Evolutionary conservation across 2,888 invertebrate species (phyloP), one percentile per base, ranked within the genome.

Genomic region (Salpingus planirostris): DNA sequence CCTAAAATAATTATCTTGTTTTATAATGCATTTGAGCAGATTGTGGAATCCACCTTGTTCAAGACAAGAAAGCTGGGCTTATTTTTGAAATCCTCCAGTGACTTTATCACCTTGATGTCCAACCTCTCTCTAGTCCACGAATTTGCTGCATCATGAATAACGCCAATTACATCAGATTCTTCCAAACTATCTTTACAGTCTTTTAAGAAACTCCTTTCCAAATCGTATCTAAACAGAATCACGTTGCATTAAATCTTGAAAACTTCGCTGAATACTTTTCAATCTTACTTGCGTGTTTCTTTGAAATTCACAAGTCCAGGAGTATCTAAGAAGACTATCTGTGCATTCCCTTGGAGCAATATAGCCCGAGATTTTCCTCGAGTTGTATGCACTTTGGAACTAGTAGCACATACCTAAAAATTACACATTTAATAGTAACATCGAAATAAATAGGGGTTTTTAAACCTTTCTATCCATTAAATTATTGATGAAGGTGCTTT

Each of bases 331-430:
- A 96, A 87, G 18, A 93, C 76, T 21, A 97, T 73, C 66, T 97
- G 97, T 1, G 85, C 81, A 38, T 84, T 70, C n/a, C 74, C 76
- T 40, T 78, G 68, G 22, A 76, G 80, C 48, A 75, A 76, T 49
- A 92, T 74, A 2, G 86, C 90, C 49, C 75, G 69, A 2, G 79
- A 74, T 43, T 79, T 73, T 41, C 70, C 71, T 40, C 84, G 74
- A 0, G 95, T 95, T 7, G 93, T 92, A 53, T 97, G 95, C 22
- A 92, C 87, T 69, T 91, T 93, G 24, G 75, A 77, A 1, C 95
- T 95, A 3, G 87, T 80, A 6, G 93, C 82, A 61, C 91, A 91
- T 31, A 95, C 77, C 89, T 93, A 57, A 29, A 65, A 49, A 34
- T 36, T n/a, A 18, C 8, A 32, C 21, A 14, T 11, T 15, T 11